These are phyloP conservation scores for Cyprinella venusta DNA, from an alignment of 2,797 vertebrate genomes.

Conservation along the genomic window DNA sequence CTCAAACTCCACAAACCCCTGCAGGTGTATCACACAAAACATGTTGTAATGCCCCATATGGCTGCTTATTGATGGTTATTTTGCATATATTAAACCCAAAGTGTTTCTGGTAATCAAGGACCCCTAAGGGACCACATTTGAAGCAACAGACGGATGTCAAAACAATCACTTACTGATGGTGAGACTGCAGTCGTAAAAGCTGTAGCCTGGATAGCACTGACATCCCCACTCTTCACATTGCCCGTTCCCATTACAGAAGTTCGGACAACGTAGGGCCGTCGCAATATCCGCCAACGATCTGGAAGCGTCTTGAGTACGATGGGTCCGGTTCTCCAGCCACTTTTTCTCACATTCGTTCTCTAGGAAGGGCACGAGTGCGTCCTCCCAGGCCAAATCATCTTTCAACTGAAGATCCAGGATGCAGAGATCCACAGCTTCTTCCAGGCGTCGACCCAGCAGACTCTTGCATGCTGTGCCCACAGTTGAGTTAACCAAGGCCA, in stretches of 20 bases:
- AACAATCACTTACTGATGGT: slow-evolving; percentile 72
- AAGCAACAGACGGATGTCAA: neutral
- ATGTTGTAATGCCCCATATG: neutral
- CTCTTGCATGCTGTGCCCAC: slow-evolving; percentile 70
- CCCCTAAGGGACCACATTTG: neutral
- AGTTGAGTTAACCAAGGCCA: slow-evolving; percentile 75
- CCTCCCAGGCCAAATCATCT: slow-evolving; percentile 77
- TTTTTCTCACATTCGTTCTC: slow-evolving; percentile 85
- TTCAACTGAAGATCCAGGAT: slow-evolving; percentile 82
- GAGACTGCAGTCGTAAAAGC: slow-evolving; percentile 79
- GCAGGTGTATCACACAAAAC: neutral
- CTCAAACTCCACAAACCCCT: neutral
- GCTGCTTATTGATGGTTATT: neutral
- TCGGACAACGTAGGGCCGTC: slow-evolving; percentile 74
- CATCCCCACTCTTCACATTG: slow-evolving; percentile 79
- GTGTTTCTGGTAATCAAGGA: neutral
- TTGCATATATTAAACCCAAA: neutral
- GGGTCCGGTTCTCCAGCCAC: slow-evolving; percentile 73
- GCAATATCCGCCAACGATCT: slow-evolving; percentile 59
- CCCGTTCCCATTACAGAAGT: slow-evolving; percentile 77
- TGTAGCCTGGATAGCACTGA: slow-evolving; percentile 74
- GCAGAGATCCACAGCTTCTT: slow-evolving; percentile 76
- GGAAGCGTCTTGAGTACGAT: slow-evolving; percentile 45
- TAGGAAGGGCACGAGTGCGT: slow-evolving; percentile 74
- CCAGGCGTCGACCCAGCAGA: slow-evolving; percentile 74